phyloP scores from a whole-genome alignment of 2,888 invertebrate species.

The Torymus tubicola region DNA sequence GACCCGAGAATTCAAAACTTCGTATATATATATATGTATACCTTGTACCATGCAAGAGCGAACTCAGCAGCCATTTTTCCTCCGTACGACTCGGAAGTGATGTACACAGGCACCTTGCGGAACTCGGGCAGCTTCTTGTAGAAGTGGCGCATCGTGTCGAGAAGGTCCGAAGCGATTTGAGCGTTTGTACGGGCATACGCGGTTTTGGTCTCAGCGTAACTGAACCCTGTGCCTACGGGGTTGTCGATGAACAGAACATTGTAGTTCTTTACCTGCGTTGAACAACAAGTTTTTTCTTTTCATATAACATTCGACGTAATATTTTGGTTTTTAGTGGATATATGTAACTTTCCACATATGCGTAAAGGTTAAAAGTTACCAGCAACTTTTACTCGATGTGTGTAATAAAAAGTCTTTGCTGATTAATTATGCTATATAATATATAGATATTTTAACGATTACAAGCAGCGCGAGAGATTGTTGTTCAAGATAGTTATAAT shows the following conservation, averaged over 20 bases:
- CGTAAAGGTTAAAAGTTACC: no score
- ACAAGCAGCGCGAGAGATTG: no score
- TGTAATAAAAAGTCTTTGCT: no score
- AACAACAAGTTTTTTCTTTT: no score
- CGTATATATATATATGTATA: slow-evolving; percentile 65
- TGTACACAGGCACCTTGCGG: slow-evolving; percentile 85
- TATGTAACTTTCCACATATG: no score
- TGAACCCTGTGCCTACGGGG: slow-evolving; percentile 93
- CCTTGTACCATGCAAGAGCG: slow-evolving; percentile 80
- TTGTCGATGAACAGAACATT: slow-evolving; percentile 93
- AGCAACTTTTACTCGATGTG: no score
- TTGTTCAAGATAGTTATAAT: no score
- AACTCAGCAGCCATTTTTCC: slow-evolving; percentile 95
- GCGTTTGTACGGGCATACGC: slow-evolving; percentile 79
- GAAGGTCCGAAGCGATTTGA: slow-evolving; percentile 86
- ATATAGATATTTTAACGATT: no score
- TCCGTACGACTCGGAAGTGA: slow-evolving; percentile 94
- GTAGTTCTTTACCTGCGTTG: slow-evolving; percentile 82
- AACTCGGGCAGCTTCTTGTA: slow-evolving; percentile 84
- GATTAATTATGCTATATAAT: no score
- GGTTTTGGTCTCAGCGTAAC: slow-evolving; percentile 82
- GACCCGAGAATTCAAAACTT: no score
- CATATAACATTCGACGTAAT: not conserved
- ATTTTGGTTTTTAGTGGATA: not conserved
- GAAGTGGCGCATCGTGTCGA: slow-evolving; percentile 84